Base-by-base conservation (phyloP, 2,113 vertebrate species). In the Gnathonemus longibarbis region DNA sequence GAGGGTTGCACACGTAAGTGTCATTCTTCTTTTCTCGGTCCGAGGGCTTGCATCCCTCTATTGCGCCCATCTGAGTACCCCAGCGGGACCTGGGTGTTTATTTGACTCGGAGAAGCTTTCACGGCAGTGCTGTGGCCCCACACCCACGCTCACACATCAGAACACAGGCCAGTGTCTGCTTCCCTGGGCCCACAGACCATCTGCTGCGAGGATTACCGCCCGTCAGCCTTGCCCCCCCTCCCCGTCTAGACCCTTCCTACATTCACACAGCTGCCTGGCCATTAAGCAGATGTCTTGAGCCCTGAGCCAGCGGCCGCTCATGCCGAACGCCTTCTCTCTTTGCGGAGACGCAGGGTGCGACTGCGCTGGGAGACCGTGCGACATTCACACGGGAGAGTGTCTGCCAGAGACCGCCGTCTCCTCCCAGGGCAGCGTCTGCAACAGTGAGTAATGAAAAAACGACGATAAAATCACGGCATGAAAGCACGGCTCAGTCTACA, bases 361-460 rank as follows among this genome's bases (percentile, higher is more conserved):
- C 90, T 99, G 98, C 91, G 95, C 96, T 88, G 97, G 97, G 0
- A 96, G 96, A 42, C 97, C 96, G 77, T 99, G 98, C 94, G 97
- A 99, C 92, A 96, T 95, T 90, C 94, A 96, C 86, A 98, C 97
- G 3, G 98, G 98, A 93, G 96, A 97, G 90, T 99, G 98, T 92
- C 92, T 98, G 0, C 91, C 94, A 87, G 97, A 97, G 92, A 91
- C 94, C 1, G 62, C 56, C 11, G 27, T 89, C 39, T 19, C 90
- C 17, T 91, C 94, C 49, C 91, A 91, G 0, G 90, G 95, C 91
- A 96, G 93, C 91, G 92, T 95, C 91, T 96, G 96, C 93, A 96
- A 96, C 92, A 94, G 96, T 96, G 91, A 95, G 96, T 94, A 27
- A 42, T 7, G 70, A 39, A 39, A 77, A 39, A 77, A 77, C 6